Percentiles rank a stretch among this genome's conserved stretches.
Conservation (phyloP, 2,113 vertebrate genomes). For the Mesitornis unicolor region DNA sequence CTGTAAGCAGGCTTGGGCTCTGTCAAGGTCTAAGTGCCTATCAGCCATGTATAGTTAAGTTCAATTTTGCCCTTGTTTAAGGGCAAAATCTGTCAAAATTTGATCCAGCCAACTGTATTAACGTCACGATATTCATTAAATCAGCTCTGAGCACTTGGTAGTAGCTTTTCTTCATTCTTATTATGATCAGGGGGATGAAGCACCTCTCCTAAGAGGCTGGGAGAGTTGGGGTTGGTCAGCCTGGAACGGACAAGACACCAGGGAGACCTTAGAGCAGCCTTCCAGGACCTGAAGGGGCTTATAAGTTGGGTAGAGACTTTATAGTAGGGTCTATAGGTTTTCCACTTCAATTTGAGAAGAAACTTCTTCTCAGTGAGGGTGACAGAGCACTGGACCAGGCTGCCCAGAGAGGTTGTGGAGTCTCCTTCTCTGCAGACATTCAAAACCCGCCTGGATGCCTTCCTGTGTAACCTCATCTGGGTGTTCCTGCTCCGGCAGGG, state of each 20-base stretch:
- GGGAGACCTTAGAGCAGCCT: not conserved
- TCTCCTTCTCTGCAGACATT: too few species aligned
- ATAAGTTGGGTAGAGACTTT: not conserved
- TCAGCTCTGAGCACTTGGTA: not conserved
- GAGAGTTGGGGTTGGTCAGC: not conserved
- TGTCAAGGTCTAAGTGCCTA: too few species aligned
- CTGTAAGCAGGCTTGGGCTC: not conserved
- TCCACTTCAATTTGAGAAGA: too few species aligned
- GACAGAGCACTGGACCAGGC: too few species aligned
- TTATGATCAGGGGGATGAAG: not conserved
- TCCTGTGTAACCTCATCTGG: too few species aligned
- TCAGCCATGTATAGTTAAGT: too few species aligned
- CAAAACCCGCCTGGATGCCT: too few species aligned
- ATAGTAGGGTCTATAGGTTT: rapidly evolving
- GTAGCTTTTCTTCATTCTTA: not conserved
- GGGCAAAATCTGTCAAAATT: not conserved
- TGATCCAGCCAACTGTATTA: not conserved
- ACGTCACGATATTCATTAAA: not conserved
- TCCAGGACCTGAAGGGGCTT: not conserved
- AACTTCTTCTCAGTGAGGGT: too few species aligned
- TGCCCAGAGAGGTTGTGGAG: too few species aligned
- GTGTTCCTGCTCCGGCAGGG: too few species aligned
- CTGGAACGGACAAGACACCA: not conserved
- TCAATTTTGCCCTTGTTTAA: not conserved
- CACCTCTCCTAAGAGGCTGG: not conserved